Conservation (phyloP, 2,888 invertebrate genomes). For the Ctena decussata region DNA sequence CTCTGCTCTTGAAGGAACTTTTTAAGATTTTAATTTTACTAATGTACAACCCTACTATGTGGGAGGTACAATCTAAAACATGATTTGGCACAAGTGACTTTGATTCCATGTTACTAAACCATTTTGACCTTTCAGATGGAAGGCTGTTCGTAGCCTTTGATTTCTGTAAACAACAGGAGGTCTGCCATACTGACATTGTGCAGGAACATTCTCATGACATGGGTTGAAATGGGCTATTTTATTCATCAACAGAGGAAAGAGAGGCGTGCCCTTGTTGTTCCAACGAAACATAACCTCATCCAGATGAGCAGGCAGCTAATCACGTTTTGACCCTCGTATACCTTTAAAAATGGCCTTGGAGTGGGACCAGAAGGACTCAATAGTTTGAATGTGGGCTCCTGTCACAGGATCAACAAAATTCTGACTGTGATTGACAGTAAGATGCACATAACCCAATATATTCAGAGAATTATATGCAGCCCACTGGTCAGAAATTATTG, state of each 20-base stretch:
- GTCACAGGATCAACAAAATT: neutral
- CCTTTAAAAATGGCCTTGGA: neutral
- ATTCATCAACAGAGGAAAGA: neutral
- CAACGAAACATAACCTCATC: no score
- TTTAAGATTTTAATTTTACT: no score
- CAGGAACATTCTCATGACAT: neutral
- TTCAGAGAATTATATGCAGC: neutral
- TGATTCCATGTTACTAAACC: no score
- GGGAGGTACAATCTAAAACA: no score
- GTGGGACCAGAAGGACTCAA: neutral
- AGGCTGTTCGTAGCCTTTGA: no score
- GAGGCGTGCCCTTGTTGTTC: neutral
- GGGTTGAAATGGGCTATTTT: neutral
- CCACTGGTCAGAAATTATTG: neutral
- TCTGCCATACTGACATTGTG: neutral
- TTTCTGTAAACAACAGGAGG: neutral
- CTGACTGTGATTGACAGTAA: neutral
- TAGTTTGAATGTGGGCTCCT: neutral
- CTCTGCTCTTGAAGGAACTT: no score
- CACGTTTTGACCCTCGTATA: neutral
- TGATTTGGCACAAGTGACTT: no score
- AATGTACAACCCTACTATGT: no score
- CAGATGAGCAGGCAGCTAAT: neutral
- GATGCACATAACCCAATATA: neutral
- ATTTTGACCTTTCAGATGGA: no score